phyloP scores from a whole-genome alignment of 2,888 invertebrate genomes.

The Escarpia spicata region DNA sequence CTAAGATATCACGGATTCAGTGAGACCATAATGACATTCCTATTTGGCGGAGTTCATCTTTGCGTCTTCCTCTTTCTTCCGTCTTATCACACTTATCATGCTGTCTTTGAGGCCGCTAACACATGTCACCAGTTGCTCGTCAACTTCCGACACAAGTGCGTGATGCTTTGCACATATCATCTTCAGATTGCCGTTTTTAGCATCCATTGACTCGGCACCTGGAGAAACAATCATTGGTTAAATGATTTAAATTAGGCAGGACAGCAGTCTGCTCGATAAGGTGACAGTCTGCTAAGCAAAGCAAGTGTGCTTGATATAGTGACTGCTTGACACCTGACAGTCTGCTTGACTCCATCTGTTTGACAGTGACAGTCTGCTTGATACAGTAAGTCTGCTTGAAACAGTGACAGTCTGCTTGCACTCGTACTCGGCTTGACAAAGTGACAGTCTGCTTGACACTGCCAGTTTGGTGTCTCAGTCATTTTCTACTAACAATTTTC shows the following conservation, averaged over 20 bases:
- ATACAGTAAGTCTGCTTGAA: background rate
- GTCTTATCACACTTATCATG: background rate
- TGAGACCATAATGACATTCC: background rate
- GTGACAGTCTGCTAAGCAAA: too few relatives aligned
- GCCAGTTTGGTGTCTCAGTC: too few relatives aligned
- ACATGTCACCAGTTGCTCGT: background rate
- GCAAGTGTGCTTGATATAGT: too few relatives aligned
- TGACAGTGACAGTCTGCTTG: background rate
- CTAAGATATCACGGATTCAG: background rate
- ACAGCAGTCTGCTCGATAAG: background rate
- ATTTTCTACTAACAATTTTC: too few relatives aligned
- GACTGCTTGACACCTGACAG: too few relatives aligned
- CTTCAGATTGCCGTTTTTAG: slow-evolving; percentile 1
- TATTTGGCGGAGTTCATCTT: background rate
- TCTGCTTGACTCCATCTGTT: background rate
- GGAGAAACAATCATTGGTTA: background rate
- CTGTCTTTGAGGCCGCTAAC: background rate
- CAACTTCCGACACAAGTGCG: background rate
- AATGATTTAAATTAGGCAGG: background rate
- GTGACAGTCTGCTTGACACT: background rate
- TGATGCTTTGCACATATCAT: background rate
- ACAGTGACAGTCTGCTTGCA: background rate
- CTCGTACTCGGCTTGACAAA: background rate
- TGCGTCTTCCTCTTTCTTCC: slow-evolving; percentile 9
- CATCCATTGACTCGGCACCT: background rate